Evolutionary conservation across 2,797 vertebrate species (phyloP).

Genomic region (Scolopax rusticola): DNA sequence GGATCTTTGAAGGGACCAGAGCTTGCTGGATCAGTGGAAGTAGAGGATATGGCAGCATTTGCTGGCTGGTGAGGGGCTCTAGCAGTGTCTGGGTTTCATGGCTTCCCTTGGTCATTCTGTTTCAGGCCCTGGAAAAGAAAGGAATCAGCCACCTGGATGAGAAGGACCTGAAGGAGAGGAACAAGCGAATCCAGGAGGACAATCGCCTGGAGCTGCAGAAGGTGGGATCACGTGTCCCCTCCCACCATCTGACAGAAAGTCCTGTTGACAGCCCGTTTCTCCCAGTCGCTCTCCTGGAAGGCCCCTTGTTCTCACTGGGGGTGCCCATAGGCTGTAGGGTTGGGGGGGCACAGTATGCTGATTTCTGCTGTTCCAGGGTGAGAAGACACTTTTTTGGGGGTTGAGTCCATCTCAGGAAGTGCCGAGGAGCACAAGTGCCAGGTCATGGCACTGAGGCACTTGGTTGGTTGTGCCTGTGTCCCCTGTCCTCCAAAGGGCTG

Average conservation of each 20-base stretch:
- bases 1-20: not conserved
- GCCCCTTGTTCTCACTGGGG: not conserved
- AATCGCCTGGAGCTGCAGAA: constrained; percentile 98
- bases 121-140: constrained; percentile 93
- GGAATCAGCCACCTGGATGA: constrained; percentile 95
- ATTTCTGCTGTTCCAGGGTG: not conserved
- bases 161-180: constrained; percentile 95
- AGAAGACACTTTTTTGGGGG: not conserved
- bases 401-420: not conserved
- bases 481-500: not conserved
- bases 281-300: not conserved
- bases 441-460: not conserved
- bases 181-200: constrained; percentile 96
- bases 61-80: not conserved
- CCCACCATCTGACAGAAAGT: not conserved
- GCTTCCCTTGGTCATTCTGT: not conserved
- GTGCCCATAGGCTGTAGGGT: not conserved
- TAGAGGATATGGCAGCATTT: fast-evolving
- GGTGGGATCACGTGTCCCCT: constrained; percentile 71
- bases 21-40: not conserved
- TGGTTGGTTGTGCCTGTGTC: fast-evolving
- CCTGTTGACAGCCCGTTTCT: not conserved
- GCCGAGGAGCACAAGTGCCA: not conserved
- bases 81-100: not conserved
- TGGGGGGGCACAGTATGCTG: fast-evolving